phyloP scores from a whole-genome alignment of 2,797 vertebrate genomes.

The Acipenser oxyrinchus region DNA sequence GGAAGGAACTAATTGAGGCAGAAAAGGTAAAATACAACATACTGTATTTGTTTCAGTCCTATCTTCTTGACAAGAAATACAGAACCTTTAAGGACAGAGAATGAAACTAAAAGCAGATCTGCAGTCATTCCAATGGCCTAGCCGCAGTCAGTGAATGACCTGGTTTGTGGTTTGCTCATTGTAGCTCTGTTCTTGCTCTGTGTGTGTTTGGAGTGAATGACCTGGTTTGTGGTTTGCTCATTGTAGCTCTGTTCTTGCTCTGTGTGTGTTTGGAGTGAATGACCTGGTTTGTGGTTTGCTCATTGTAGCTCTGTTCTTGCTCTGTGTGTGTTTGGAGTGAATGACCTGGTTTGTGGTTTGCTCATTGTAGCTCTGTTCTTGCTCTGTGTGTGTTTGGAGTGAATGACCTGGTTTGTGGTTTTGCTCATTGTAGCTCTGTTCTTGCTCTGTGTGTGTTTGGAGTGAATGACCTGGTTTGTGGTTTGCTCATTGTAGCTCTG shows the following conservation, averaged over 20 bases:
- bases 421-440: too few relatives aligned
- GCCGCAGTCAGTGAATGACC: background rate
- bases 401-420: background rate
- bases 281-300: background rate
- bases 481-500: background rate
- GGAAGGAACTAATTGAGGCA: conserved; percentile 85
- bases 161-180: background rate
- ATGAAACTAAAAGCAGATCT: too few relatives aligned
- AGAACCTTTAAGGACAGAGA: too few relatives aligned
- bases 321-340: background rate
- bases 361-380: too few relatives aligned
- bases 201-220: too few relatives aligned
- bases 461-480: background rate
- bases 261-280: background rate
- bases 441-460: too few relatives aligned
- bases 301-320: too few relatives aligned
- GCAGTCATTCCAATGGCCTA: too few relatives aligned
- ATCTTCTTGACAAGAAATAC: background rate
- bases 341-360: too few relatives aligned
- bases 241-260: background rate
- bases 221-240: too few relatives aligned
- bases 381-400: background rate
- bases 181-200: background rate
- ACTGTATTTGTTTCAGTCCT: background rate
- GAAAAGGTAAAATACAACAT: conserved; percentile 69